Conservation (phyloP, 2,797 vertebrate genomes). For the Pogoniulus pusillus region DNA sequence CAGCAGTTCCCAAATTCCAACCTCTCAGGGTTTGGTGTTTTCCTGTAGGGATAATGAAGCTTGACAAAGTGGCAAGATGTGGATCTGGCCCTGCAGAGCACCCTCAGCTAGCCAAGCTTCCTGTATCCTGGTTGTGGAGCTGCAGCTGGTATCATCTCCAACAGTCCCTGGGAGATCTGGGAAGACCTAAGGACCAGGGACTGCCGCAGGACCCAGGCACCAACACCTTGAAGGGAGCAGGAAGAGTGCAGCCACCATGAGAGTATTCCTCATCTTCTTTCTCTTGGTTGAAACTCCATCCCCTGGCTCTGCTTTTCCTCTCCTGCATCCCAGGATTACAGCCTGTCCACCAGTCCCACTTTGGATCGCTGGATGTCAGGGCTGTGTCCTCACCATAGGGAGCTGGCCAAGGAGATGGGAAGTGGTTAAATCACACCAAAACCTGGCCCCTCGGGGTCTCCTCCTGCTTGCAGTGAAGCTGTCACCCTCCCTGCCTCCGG, state of each 20-base stretch:
- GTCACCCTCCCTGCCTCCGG: not conserved
- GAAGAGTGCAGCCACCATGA: not conserved
- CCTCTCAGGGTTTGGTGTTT: not conserved
- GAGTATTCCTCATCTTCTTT: not conserved
- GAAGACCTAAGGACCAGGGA: not conserved
- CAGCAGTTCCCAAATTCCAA: not conserved
- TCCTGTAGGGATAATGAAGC: not conserved
- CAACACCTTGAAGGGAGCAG: not conserved
- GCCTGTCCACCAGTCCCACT: rapidly evolving
- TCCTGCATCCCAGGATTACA: not conserved
- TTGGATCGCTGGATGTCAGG: not conserved
- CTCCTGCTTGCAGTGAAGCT: not conserved
- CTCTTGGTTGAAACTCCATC: not conserved
- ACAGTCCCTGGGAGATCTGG: not conserved
- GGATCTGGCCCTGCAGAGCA: not conserved
- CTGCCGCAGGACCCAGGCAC: not conserved
- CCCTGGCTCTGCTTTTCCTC: not conserved
- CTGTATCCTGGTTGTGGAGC: not conserved
- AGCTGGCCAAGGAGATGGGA: not conserved
- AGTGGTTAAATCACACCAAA: not conserved
- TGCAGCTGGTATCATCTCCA: rapidly evolving
- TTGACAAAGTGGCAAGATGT: not conserved
- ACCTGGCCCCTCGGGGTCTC: not conserved
- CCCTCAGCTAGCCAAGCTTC: not conserved
- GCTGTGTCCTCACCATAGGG: not conserved